Base-by-base conservation (phyloP, 2,797 vertebrate genomes). In the Nannoperca australis region DNA sequence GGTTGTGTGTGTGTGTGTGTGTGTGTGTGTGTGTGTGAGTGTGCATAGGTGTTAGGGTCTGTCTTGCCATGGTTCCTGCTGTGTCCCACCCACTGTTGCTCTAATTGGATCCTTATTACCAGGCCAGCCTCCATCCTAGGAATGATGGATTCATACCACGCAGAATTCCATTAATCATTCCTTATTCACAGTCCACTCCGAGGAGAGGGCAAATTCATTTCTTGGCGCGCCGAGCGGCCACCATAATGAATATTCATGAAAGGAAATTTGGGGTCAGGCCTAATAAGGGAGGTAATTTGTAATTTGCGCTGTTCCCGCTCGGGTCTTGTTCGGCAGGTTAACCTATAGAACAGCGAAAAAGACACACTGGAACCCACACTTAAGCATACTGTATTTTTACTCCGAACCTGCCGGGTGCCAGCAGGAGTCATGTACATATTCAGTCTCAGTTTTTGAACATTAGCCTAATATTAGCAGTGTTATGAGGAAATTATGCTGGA, bases 81-180 rank as follows among this genome's bases (percentile, higher is more conserved):
- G 90, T 70, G 90, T 91, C 93, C 94, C 93, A 93, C 94, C 94
- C 91, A 95, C 94, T 93, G 95, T 88, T 95, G 86, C 92, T 95
- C 94, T 96, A 96, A 96, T 96, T 95, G 95, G 95, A 95, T 95
- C 94, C 95, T 95, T 95, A 96, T 96, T 96, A 95, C 94, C 85
- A 93, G 91, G 90, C 93, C 78, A 70, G 90, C 89, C 87, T 92
- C 88, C 79, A 73, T 92, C 87, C 88, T 22, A 79, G 89, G 90
- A 92, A 94, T 96, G 95, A 96, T 95, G 94, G 94, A 96, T 96
- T 94, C 95, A 93, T 93, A 94, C 93, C 92, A 93, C 91, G 92
- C 92, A 92, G 93, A 94, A 95, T 95, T 95, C 92, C 95, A 96
- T 96, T 95, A 96, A 96, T 96, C 95, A 96, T 95, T 95, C 86